Base-by-base conservation (phyloP, 2,797 vertebrate genomes). In the Gallinago stenura region DNA sequence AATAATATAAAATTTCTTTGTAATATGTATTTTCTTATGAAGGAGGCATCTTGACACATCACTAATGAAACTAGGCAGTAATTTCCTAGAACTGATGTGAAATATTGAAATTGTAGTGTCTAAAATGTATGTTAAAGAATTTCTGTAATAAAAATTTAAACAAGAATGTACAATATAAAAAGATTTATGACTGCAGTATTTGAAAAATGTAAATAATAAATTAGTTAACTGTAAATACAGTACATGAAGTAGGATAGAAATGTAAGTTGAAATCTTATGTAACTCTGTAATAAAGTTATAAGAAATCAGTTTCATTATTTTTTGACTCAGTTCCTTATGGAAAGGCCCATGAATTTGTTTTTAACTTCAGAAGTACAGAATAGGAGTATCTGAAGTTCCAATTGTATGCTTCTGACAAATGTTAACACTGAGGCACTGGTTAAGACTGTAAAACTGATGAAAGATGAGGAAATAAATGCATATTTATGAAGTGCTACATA, bases 161-260 rank as follows among this genome's bases (percentile, higher is more conserved):
- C 96, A 98, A 88, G 97, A 98, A 78, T 99, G 98, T 99, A 98
- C 98, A 98, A 98, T 95, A 87, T 68, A 45, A 96, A 95, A 96
- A 98, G 95, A 97, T 98, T 98, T 98, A 92, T 92, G 78, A 87
- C 70, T 91, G 46, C 68, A 84, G 57, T 93, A 80, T 96, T 96
- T 95, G 92, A 86, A 94, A 94, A 97, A 80, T 97, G 97, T 98
- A 97, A 95, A 97, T 97, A 97, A 72, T 83, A 83, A 91, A 97
- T 48, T 48, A 48, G 46, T 48, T 48, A 22, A 48, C 46, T 48
- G 46, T 48, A 48, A 97, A 98, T 97, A 97, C 39, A 96, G 87
- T 89, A 95, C 56, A 43, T 68, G 68, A 51, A 45, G 24, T 89
- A 91, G 93, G 73, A 87, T 86, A 76, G 83, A 85, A 65, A 66